These are phyloP conservation scores for Leucoptera coffeella DNA, from an alignment of 2,888 invertebrate genomes.

Conservation along the genomic window DNA sequence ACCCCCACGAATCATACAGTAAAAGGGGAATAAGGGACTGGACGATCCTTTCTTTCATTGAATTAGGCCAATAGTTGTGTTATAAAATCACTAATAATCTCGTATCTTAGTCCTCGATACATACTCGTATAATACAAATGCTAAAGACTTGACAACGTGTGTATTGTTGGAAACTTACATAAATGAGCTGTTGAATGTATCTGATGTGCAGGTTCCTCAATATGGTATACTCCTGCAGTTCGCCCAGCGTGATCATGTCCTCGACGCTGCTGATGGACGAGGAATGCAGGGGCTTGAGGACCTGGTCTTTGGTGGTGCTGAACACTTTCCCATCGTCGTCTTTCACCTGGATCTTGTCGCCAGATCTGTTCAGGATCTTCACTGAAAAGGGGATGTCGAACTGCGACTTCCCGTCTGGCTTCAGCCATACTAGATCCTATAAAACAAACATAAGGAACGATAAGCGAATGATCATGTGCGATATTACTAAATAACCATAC, in stretches of 20 bases:
- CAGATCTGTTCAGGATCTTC: slow-evolving; percentile 70
- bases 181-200: slow-evolving; percentile 82
- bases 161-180: too few species aligned
- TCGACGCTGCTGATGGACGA: slow-evolving; percentile 80
- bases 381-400: slow-evolving; percentile 85
- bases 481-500: too few species aligned
- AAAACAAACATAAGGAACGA: slow-evolving; percentile 10
- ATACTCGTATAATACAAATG: not conserved
- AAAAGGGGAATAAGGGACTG: too few species aligned
- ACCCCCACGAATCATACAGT: too few species aligned
- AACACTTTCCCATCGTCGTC: slow-evolving; percentile 81
- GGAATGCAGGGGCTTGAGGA: slow-evolving; percentile 67
- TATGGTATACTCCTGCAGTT: slow-evolving; percentile 91
- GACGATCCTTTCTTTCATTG: too few species aligned
- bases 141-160: too few species aligned
- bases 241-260: slow-evolving; percentile 93
- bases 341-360: slow-evolving; percentile 66
- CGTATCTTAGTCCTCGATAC: too few species aligned
- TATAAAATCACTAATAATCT: too few species aligned
- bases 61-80: too few species aligned
- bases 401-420: slow-evolving; percentile 62
- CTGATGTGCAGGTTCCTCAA: slow-evolving; percentile 84
- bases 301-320: slow-evolving; percentile 51
- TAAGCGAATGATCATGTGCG: too few species aligned
- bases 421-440: slow-evolving; percentile 86